Conservation (phyloP, 2,113 vertebrate species). For the Apaloderma vittatum region DNA sequence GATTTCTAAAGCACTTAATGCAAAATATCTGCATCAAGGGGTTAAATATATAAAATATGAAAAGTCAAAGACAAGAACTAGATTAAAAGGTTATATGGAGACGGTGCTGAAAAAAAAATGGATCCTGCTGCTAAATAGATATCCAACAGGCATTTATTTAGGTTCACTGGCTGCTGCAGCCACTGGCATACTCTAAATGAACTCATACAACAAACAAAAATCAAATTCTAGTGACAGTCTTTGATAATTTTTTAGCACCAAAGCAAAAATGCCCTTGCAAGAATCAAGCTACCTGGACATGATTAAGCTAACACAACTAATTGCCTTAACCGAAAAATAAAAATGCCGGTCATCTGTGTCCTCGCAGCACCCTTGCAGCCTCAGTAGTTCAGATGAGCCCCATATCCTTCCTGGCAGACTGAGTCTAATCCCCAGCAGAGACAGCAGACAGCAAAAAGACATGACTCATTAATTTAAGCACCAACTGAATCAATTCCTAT, state of each 20-base stretch:
- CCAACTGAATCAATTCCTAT: slow-evolving; percentile 13
- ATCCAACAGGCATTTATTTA: slow-evolving; percentile 55
- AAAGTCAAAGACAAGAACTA: slow-evolving; percentile 59
- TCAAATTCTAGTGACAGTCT: background rate
- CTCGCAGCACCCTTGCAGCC: background rate
- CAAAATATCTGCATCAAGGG: slow-evolving; percentile 67
- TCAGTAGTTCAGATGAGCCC: background rate
- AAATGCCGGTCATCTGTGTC: background rate
- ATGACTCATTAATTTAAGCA: background rate
- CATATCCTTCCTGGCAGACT: background rate
- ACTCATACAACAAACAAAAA: slow-evolving; percentile 26
- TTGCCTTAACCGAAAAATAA: slow-evolving; percentile 11
- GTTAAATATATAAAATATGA: slow-evolving; percentile 62
- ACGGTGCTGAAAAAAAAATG: background rate
- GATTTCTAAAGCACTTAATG: slow-evolving; percentile 61
- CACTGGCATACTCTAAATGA: slow-evolving; percentile 23
- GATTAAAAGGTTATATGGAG: slow-evolving; percentile 46
- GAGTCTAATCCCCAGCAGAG: background rate
- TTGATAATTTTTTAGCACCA: slow-evolving; percentile 33
- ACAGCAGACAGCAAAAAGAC: background rate
- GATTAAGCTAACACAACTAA: slow-evolving; percentile 31
- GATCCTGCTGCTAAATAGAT: slow-evolving; percentile 51
- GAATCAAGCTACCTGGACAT: background rate
- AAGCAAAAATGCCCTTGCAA: slow-evolving; percentile 18
- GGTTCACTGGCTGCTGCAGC: slow-evolving; percentile 17